Base-by-base conservation (phyloP, 2,113 vertebrate genomes). In the Argyrosomus japonicus region DNA sequence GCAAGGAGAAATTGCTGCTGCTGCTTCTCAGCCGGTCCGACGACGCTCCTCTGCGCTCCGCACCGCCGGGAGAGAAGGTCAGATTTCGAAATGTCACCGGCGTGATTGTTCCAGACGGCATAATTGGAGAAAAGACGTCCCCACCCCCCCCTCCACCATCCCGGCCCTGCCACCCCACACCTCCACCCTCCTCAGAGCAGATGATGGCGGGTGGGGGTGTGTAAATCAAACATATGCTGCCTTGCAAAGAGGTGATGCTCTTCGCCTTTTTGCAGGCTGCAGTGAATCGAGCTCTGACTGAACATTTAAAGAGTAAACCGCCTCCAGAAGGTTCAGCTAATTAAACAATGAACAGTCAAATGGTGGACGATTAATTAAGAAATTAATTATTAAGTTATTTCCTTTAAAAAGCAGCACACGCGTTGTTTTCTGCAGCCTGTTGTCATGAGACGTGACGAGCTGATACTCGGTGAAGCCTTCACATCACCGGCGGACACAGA, bases 61-160 rank as follows among this genome's bases (percentile, higher is more conserved):
- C 89, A 84, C 64, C 83, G 67, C 84, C 89, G 86, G 88, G 91
- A 89, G 92, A 95, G 93, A 95, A 95, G 95, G 95, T 95, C 95
- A 95, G 89, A 92, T 93, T 93, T 88, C 83, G 84, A 95, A 95
- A 95, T 95, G 95, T 95, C 95, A 95, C 91, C 68, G 92, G 78
- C 92, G 87, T 94, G 93, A 95, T 94, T 94, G 93, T 94, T 93
- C 93, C 93, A 94, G 93, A 94, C 93, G 89, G 93, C 89, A 94
- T 94, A 95, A 95, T 95, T 95, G 92, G 89, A 95, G 91, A 91
- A 87, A 93, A 91, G 89, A 89, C 82, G 77, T 70, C 75, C 77
- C 32, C 7, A 6, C 1, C 32, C 86, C n/a, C 64, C 77, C 70
- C 53, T 36, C 53, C 60, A 50, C 77, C 81, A 51, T 54, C 40